phyloP scores from a whole-genome alignment of 2,797 vertebrate species.

The Chelon labrosus region DNA sequence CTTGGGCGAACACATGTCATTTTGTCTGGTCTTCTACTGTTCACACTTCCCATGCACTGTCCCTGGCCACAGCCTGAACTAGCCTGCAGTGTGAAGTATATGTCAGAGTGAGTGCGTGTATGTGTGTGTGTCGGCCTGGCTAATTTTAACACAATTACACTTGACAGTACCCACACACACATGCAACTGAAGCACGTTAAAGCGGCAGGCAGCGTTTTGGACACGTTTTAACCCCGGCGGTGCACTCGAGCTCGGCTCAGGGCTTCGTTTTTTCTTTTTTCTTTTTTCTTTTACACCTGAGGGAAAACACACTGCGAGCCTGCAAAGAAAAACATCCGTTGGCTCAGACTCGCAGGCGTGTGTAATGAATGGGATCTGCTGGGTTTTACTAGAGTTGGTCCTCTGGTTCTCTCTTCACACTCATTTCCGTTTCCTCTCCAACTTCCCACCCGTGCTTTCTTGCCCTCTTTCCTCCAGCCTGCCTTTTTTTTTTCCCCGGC shows the following conservation, averaged over 20 bases:
- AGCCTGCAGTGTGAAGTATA: constrained; percentile 63
- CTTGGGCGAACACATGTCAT: constrained; percentile 80
- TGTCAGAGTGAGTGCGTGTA: constrained; percentile 9
- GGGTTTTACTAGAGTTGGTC: constrained; percentile 49
- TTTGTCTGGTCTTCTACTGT: constrained; percentile 76
- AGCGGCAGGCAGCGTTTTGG: constrained; percentile 62
- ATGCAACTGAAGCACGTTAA: constrained; percentile 58
- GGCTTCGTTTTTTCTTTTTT: constrained; percentile 3
- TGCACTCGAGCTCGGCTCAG: constrained; percentile 24
- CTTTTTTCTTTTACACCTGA: constrained; percentile 35
- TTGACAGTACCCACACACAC: constrained; percentile 40
- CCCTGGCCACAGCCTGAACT: constrained; percentile 61
- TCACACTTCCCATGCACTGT: constrained; percentile 75
- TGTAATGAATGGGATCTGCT: constrained; percentile 59
- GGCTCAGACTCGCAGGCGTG: constrained; percentile 28
- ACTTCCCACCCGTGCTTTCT: constrained; percentile 37
- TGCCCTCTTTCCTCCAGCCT: constrained; percentile 24
- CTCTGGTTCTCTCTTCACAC: constrained; percentile 47
- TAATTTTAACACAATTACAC: constrained; percentile 71
- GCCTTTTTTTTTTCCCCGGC: constrained; percentile 63
- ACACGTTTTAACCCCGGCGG: constrained; percentile 49
- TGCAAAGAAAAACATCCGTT: constrained; percentile 47
- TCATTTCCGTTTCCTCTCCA: constrained; percentile 65
- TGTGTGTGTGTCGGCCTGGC: constrained; percentile 27
- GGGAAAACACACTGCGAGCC: constrained; percentile 18